Conservation (phyloP, 2,888 invertebrate species). For the Muscina levida region DNA sequence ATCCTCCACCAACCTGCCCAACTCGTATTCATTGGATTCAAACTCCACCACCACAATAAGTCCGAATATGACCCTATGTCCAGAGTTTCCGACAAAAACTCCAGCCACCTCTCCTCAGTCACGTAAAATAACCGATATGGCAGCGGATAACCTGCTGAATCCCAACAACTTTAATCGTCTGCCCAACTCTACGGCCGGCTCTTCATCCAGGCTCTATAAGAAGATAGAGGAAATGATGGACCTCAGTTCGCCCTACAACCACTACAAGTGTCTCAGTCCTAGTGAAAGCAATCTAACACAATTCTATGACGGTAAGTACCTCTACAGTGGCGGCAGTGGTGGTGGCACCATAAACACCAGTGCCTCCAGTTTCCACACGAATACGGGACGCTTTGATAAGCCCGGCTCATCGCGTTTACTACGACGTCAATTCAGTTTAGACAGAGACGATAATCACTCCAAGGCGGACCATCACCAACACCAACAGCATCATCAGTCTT, state of each 20-base stretch:
- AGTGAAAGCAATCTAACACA: slow-evolving; percentile 81
- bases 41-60: slow-evolving; percentile 77
- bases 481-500: slow-evolving; percentile 69
- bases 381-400: slow-evolving; percentile 75
- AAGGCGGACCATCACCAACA: slow-evolving; percentile 72
- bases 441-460: slow-evolving; percentile 82
- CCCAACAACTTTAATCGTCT: slow-evolving; percentile 78
- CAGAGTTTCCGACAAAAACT: slow-evolving; percentile 76
- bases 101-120: slow-evolving; percentile 75
- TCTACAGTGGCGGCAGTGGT: slow-evolving; percentile 70
- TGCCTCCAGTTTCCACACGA: slow-evolving; percentile 68
- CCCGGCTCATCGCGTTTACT: slow-evolving; percentile 81
- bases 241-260: slow-evolving; percentile 87
- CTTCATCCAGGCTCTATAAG: slow-evolving; percentile 78
- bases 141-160: slow-evolving; percentile 77
- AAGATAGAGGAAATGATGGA: slow-evolving; percentile 81
- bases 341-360: slow-evolving; percentile 68
- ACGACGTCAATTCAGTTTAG: slow-evolving; percentile 86
- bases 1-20: slow-evolving; percentile 74
- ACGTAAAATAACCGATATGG: slow-evolving; percentile 78
- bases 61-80: slow-evolving; percentile 76
- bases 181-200: slow-evolving; percentile 76
- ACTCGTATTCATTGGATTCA: slow-evolving; percentile 79
- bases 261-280: slow-evolving; percentile 86
- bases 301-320: slow-evolving; percentile 78